A percentile compares a stretch with the other conserved stretches of the same genome.
Evolutionary conservation across 2,113 vertebrate genomes (phyloP).

Genomic region (Hemichromis elongatus): DNA sequence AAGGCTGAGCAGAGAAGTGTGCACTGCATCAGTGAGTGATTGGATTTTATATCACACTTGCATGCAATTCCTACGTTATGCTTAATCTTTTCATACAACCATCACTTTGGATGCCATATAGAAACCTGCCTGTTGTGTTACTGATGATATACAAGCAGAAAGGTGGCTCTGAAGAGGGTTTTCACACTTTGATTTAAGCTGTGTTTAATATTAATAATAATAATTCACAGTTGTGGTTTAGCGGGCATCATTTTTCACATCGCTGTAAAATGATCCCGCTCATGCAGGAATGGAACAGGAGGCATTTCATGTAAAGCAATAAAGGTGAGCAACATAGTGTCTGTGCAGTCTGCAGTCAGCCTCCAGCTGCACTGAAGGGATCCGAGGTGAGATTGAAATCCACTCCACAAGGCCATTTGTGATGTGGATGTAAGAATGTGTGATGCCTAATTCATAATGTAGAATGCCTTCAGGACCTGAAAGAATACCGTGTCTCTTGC

Average conservation of each 20-base stretch:
- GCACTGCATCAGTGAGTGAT: not conserved
- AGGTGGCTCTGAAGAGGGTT: not conserved
- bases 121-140: slow-evolving; percentile 12
- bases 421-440: slow-evolving; percentile 25
- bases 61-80: not conserved
- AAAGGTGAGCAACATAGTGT: not conserved
- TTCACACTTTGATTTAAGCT: not conserved
- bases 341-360: not conserved
- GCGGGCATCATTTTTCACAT: not conserved
- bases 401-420: slow-evolving; percentile 26
- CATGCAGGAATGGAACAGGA: not conserved
- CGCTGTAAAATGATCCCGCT: not conserved
- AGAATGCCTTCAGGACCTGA: slow-evolving; percentile 22
- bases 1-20: not conserved
- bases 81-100: not conserved
- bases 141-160: not conserved
- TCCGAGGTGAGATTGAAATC: slow-evolving; percentile 37
- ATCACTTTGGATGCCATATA: slow-evolving; percentile 16
- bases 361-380: not conserved
- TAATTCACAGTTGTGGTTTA: not conserved
- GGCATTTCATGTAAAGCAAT: not conserved
- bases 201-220: not conserved
- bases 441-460: slow-evolving; percentile 46
- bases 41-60: not conserved
- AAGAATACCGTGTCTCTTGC: not conserved